These are phyloP conservation scores for Coregonus clupeaformis DNA, from an alignment of 2,113 vertebrate genomes.

Conservation along the genomic window DNA sequence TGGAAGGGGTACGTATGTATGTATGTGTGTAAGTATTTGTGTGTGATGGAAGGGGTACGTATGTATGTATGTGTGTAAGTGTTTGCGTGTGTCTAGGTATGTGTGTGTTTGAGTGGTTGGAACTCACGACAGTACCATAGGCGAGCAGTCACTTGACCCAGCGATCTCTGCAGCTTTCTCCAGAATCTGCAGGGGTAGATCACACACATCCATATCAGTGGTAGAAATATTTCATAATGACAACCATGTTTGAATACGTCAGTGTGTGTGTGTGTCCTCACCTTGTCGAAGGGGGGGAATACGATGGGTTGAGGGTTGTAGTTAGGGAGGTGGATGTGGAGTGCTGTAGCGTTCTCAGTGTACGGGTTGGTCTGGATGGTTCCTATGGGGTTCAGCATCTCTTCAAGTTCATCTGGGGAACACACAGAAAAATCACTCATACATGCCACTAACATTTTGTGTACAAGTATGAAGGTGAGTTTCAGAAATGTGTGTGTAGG, in stretches of 20 bases:
- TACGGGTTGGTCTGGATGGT: slow-evolving; percentile 96
- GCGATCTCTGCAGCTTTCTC: slow-evolving; percentile 96
- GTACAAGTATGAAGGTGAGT: not conserved
- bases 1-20: not conserved
- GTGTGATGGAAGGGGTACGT: not conserved
- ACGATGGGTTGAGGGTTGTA: slow-evolving; percentile 81
- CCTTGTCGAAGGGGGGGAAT: slow-evolving; percentile 98
- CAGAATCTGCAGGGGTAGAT: slow-evolving; percentile 81
- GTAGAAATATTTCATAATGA: not conserved
- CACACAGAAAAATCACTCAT: slow-evolving; percentile 3
- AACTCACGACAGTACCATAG: slow-evolving; percentile 80
- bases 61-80: not conserved
- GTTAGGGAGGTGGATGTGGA: slow-evolving; percentile 90
- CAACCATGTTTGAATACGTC: not conserved
- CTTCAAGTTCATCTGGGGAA: slow-evolving; percentile 94
- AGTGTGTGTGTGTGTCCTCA: slow-evolving; percentile 55
- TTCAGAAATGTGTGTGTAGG: not conserved
- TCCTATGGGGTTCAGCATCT: slow-evolving; percentile 98
- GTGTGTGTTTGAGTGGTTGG: not conserved
- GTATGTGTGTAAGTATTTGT: not conserved
- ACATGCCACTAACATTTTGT: not conserved
- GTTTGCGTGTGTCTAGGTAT: no score
- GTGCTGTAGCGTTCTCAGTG: slow-evolving; percentile 90
- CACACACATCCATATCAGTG: slow-evolving; percentile 15
- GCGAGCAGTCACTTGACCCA: slow-evolving; percentile 78